Evolutionary conservation across 2,888 invertebrate species (phyloP), one percentile per base, ranked within the genome.

Genomic region (Punctoribates punctum): DNA sequence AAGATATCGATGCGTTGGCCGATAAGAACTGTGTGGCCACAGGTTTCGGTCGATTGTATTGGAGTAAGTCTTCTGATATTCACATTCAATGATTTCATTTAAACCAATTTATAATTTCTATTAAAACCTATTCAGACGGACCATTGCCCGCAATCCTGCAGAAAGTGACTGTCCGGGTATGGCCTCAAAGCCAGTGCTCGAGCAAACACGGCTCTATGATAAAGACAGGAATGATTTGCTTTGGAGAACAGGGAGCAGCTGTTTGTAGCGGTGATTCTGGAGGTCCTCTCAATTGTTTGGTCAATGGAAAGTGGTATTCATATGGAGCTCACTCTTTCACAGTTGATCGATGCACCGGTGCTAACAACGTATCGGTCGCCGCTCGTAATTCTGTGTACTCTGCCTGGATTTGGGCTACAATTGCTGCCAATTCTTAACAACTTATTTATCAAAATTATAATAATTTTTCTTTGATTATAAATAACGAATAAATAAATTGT

Each of bases 221-320:
- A n/a, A 51, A 17, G n/a, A 51, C n/a, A 3, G 51, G 51, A 51
- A 74, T 74, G 74, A 29, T 74, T 11, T 74, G 74, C 29, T 74
- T 74, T 17, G 74, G 74, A 23, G 74, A 74, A 29, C 8, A 27
- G 5, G 25, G 48, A 42, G 29, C 23, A 75, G 78, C 38, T 65
- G 77, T 29, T 79, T 79, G 48, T 74, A 78, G 25, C 9, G 46
- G 78, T 67, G 78, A 78, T 38, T 60, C 60, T 74, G 78, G 78
- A 8, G 78, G 78, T n/a, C 78, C 78, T 17, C 67, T 78, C 4
- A 57, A 77, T 17, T 78, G 78, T 54, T n/a, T 23, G 0, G 65
- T 76, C 1, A 62, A 75, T 23, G 27, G 42, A 1, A 73, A 62
- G 38, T 76, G 76, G 76, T 51, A 73, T n/a, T 25, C 27, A 25